phyloP scores from a whole-genome alignment of 2,797 vertebrate genomes.

The Phoxinus dragarum region DNA sequence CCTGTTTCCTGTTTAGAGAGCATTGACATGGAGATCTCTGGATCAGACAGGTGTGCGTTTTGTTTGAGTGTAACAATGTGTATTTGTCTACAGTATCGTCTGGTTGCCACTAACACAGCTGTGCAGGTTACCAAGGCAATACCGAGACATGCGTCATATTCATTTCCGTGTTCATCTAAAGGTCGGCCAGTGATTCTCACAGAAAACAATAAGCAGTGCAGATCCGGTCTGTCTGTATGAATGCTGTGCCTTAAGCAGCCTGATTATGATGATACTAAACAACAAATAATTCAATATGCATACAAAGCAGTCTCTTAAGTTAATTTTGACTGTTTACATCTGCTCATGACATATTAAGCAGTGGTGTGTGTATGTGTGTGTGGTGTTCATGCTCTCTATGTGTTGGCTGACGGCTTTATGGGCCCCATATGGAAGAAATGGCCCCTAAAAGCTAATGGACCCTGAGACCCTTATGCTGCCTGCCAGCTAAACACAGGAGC shows the following conservation, averaged over 20 bases:
- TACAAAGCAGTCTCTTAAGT: background rate
- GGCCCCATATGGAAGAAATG: conserved; percentile 41
- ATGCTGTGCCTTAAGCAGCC: background rate
- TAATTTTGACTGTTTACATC: conserved; percentile 1
- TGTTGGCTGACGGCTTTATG: conserved; percentile 11
- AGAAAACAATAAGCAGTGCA: conserved; percentile 9
- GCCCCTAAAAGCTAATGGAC: conserved; percentile 38
- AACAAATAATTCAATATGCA: conserved; percentile 1
- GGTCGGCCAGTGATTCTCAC: background rate
- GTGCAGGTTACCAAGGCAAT: conserved; percentile 40
- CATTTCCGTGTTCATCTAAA: conserved; percentile 10
- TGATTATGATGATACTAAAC: background rate
- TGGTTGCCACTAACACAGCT: conserved; percentile 8
- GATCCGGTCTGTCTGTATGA: background rate
- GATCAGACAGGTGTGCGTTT: conserved; percentile 34
- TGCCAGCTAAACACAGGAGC: conserved; percentile 38
- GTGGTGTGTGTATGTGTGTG: background rate
- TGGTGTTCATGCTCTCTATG: background rate
- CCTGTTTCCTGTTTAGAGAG: conserved; percentile 24
- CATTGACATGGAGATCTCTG: conserved; percentile 29
- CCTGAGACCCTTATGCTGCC: conserved; percentile 29
- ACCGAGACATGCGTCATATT: conserved; percentile 22
- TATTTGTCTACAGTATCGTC: conserved; percentile 1
- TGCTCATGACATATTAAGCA: background rate
- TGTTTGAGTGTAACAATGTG: conserved; percentile 18